Base-by-base conservation (phyloP, 1,140 invertebrate species). In the Agrypnia vestita region DNA sequence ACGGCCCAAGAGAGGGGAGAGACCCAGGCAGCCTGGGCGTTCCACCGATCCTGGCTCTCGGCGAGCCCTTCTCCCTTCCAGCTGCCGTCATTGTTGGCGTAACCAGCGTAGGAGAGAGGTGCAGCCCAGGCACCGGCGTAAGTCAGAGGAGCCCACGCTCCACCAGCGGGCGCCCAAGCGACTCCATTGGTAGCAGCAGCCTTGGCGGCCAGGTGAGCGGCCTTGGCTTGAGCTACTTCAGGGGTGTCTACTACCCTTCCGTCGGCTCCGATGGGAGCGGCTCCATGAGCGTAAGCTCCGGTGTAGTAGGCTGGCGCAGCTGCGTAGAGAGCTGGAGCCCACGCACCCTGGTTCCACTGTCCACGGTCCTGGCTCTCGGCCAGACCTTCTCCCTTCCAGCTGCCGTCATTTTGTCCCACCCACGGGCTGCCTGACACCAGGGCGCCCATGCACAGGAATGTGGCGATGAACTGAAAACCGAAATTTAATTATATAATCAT, bases 161-260 rank as follows among this genome's bases (percentile, higher is more conserved):
- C 47, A 8, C n/a, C n/a, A n/a, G n/a, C n/a, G n/a, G n/a, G n/a
- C n/a, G n/a, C n/a, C n/a, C n/a, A n/a, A n/a, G n/a, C 44, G 13
- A 13, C 62, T 15, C 46, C 46, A 0, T 51, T 13, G 15, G 62
- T 12, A 72, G 47, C 67, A 46, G 61, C 56, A 43, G 76, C 77
- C 17, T 81, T 73, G 35, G 82, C 79, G 53, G 86, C 80, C 17
- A 88, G 82, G 84, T 90, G 89, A 6, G 87, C 87, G 44, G 89
- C 87, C 47, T 88, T 87, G n/a, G 89, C 89, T 73, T 89, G 87
- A n/a, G 89, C 89, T 76, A 89, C 89, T 80, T 89, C 89, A 74
- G 89, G 87, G 35, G 89, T 90, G 85, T 90, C 89, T 80, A 90
- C 86, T 85, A 90, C 89, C 84, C 78, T 74, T 59, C 82, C 81